phyloP scores from a whole-genome alignment of 2,888 invertebrate species.

The Eilema griseolum region DNA sequence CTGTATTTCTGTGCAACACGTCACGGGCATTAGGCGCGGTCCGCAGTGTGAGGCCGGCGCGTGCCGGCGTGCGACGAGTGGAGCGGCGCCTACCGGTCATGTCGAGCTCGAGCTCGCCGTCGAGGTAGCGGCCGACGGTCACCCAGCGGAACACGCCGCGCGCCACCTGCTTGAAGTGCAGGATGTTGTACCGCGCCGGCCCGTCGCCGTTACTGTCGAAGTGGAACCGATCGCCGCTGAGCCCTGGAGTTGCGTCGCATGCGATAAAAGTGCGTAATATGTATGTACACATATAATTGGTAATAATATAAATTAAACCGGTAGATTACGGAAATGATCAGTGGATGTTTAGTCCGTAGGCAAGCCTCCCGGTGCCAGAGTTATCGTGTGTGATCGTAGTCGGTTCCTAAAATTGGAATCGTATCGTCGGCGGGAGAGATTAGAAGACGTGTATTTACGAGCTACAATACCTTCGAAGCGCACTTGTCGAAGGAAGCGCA shows the following conservation, averaged over 20 bases:
- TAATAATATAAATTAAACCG: no score
- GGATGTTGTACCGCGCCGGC: constrained; percentile 97
- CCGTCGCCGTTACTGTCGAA: constrained; percentile 97
- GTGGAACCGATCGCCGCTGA: constrained; percentile 95
- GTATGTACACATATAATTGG: no score
- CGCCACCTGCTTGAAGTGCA: constrained; percentile 95
- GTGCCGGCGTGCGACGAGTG: no score
- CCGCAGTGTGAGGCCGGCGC: neutral
- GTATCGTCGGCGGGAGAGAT: no score
- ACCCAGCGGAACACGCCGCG: constrained; percentile 93
- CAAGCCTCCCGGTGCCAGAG: no score
- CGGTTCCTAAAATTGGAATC: no score
- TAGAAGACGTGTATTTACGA: neutral
- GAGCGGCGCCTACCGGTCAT: constrained; percentile 88
- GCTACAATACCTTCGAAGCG: constrained; percentile 86
- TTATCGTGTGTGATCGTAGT: no score
- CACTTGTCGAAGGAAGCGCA: constrained; percentile 94
- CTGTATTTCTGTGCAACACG: constrained; percentile 89
- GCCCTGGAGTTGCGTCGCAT: constrained; percentile 85
- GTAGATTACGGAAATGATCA: no score
- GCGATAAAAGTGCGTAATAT: no score
- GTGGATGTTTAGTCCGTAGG: no score
- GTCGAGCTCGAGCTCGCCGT: constrained; percentile 92
- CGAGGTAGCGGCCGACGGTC: constrained; percentile 94
- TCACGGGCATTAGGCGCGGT: neutral